These are phyloP conservation scores for Phrynosoma platyrhinos DNA, from an alignment of 2,113 vertebrate genomes.

Conservation along the genomic window DNA sequence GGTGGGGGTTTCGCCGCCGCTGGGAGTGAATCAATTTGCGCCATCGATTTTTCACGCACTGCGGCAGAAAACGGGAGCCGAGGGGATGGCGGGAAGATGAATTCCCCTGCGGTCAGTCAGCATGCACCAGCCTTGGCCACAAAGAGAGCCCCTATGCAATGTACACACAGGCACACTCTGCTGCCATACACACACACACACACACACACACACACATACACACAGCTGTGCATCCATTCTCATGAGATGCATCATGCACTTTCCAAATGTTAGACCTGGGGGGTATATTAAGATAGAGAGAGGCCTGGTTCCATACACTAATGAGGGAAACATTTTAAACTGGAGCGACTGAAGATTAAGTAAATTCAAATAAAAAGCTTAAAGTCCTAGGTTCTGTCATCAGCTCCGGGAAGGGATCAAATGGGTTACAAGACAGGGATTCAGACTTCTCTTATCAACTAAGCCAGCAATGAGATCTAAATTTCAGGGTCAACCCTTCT, in stretches of 20 bases:
- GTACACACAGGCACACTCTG: background rate
- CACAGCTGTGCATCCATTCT: background rate
- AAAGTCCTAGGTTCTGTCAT: background rate
- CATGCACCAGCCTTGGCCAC: constrained; percentile 21
- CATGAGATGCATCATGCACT: background rate
- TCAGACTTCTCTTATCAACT: background rate
- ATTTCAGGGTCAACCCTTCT: background rate
- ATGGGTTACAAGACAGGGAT: background rate
- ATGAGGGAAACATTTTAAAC: background rate
- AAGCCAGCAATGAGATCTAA: background rate
- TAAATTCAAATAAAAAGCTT: constrained; percentile 13
- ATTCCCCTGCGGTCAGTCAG: constrained; percentile 17
- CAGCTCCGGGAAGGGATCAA: background rate
- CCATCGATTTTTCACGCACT: constrained; percentile 79
- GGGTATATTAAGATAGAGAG: background rate
- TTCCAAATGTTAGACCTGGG: background rate
- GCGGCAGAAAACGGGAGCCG: constrained; percentile 58
- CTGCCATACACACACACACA: background rate
- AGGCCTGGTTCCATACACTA: background rate
- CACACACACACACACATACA: too few species aligned
- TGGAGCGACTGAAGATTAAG: background rate
- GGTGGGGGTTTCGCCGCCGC: constrained; percentile 36
- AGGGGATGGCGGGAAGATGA: constrained; percentile 35
- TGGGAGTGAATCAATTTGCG: constrained; percentile 60
- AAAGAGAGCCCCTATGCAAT: constrained; percentile 6